Evolutionary conservation across 2,888 invertebrate genomes (phyloP).

Genomic region (Pecten maximus): DNA sequence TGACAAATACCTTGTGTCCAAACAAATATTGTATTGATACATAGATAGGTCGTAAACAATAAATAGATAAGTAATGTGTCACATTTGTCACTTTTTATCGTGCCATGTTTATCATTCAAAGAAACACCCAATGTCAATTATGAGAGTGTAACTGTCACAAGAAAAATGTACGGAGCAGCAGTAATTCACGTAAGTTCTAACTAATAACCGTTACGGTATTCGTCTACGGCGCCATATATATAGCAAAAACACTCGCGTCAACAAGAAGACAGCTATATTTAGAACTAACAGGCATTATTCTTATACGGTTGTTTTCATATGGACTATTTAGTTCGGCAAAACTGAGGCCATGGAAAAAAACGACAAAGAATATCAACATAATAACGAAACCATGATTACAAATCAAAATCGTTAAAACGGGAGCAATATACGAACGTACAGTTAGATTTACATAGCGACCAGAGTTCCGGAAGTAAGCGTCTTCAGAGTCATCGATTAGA

Average conservation of each 20-base stretch:
- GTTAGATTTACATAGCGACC: too few relatives aligned
- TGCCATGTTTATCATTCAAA: background rate
- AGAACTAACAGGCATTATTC: background rate
- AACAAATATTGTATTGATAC: background rate
- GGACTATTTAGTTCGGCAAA: too few relatives aligned
- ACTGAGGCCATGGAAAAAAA: too few relatives aligned
- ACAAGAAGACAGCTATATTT: background rate
- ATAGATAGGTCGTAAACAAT: background rate
- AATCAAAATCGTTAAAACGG: too few relatives aligned
- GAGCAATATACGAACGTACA: too few relatives aligned
- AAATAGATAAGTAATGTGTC: background rate
- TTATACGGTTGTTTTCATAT: background rate
- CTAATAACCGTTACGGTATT: background rate
- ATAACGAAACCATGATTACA: too few relatives aligned
- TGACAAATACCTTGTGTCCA: background rate
- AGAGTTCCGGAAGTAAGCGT: too few relatives aligned
- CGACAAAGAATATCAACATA: too few relatives aligned
- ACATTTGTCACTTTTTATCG: constrained; percentile 5
- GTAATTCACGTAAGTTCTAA: background rate
- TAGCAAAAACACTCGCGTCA: background rate
- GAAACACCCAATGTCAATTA: constrained; percentile 32
- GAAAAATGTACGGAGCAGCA: background rate
- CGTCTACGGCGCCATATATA: background rate
- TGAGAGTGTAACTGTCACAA: background rate
- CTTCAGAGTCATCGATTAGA: too few relatives aligned